phyloP scores from a whole-genome alignment of 2,797 vertebrate species.

The Anas bernieri region DNA sequence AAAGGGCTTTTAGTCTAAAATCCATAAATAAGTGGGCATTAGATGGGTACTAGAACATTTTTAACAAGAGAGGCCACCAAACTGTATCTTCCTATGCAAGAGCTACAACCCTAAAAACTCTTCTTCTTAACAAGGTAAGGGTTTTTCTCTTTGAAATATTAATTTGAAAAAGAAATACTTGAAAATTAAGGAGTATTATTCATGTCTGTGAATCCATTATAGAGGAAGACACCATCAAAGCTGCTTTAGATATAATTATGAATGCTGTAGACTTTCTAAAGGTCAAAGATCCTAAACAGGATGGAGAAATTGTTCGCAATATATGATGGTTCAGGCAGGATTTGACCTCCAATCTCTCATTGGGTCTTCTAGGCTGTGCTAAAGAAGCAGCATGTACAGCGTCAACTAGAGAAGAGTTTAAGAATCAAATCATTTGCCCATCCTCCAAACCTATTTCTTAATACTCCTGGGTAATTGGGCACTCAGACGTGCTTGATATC shows the following conservation, averaged over 20 bases:
- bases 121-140: conserved; percentile 75
- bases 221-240: conserved; percentile 58
- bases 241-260: conserved; percentile 76
- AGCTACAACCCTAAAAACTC: conserved; percentile 69
- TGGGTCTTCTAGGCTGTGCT: conserved; percentile 50
- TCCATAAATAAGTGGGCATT: conserved; percentile 85
- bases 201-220: conserved; percentile 78
- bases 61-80: conserved; percentile 81
- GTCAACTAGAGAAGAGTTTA: conserved; percentile 18
- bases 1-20: conserved; percentile 86
- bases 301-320: conserved; percentile 62
- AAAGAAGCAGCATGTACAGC: conserved; percentile 31
- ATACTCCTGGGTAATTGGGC: conserved; percentile 66
- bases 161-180: conserved; percentile 81
- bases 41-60: conserved; percentile 82
- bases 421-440: conserved; percentile 61
- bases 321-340: conserved; percentile 31
- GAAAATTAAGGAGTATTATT: conserved; percentile 84
- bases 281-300: conserved; percentile 61
- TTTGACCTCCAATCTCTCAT: conserved; percentile 54
- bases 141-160: conserved; percentile 79
- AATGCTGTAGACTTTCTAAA: conserved; percentile 61
- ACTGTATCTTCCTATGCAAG: conserved; percentile 76
- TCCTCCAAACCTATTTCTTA: conserved; percentile 62
- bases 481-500: conserved; percentile 66